A percentile compares a stretch with the other conserved stretches of the same genome.
Evolutionary conservation across 2,888 invertebrate genomes (phyloP).

Genomic region (Phytoseiulus persimilis): DNA sequence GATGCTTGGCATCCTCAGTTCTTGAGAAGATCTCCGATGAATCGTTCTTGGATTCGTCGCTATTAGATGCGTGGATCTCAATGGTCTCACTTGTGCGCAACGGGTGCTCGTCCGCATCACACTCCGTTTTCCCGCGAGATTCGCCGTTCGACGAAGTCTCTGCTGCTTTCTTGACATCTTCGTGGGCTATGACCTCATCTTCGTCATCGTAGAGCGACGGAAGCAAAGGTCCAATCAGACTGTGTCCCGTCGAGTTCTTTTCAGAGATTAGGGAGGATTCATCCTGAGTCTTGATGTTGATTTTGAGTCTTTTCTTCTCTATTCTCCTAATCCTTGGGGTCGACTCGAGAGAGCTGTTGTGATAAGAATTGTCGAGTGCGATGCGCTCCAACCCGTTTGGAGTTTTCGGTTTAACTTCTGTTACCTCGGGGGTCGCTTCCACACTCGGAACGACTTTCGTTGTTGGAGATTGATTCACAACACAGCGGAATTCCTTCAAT

Average conservation of each 20-base stretch:
- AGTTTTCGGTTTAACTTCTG: background rate
- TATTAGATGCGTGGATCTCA: background rate
- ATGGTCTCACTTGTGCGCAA: background rate
- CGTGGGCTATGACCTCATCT: background rate
- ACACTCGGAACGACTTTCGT: background rate
- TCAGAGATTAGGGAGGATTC: background rate
- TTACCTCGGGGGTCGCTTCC: background rate
- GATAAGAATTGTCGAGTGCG: slow-evolving; percentile 53
- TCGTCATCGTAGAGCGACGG: slow-evolving; percentile 28
- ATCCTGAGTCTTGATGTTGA: slow-evolving; percentile 14
- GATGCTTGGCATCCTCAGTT: too few species aligned
- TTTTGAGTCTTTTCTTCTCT: slow-evolving; percentile 18
- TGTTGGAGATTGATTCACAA: background rate
- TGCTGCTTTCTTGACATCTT: background rate
- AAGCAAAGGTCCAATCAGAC: slow-evolving; percentile 17
- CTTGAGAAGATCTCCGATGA: too few species aligned
- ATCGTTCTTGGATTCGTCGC: background rate
- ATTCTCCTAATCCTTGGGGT: slow-evolving; percentile 13
- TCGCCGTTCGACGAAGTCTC: background rate
- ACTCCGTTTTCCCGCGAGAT: background rate
- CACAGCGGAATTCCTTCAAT: slow-evolving; percentile 48
- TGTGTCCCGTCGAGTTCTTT: background rate
- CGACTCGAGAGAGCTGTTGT: background rate
- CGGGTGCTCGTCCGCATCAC: background rate
- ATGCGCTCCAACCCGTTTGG: slow-evolving; percentile 56